phyloP scores from a whole-genome alignment of 2,113 vertebrate genomes.

The Oriolus oriolus region DNA sequence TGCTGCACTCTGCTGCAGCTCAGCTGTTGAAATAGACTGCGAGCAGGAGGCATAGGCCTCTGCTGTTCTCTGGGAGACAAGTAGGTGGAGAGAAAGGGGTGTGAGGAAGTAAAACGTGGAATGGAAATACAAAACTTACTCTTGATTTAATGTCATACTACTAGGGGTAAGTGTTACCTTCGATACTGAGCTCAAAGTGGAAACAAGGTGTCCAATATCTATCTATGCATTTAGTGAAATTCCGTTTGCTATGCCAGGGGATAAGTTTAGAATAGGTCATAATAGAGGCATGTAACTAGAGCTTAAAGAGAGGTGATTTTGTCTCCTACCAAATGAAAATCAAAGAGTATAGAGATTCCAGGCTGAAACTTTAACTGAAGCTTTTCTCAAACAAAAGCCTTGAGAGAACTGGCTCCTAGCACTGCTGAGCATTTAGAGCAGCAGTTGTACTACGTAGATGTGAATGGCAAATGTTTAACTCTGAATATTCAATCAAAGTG shows the following conservation, averaged over 20 bases:
- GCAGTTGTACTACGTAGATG: neutral
- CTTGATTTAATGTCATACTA: conserved; percentile 53
- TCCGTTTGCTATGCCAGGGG: conserved; percentile 61
- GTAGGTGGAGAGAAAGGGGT: conserved; percentile 40
- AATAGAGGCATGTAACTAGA: conserved; percentile 59
- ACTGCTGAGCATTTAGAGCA: neutral
- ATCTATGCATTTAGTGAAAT: conserved; percentile 66
- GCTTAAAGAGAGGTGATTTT: conserved; percentile 53
- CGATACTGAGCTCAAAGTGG: conserved; percentile 63
- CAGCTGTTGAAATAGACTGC: conserved; percentile 32
- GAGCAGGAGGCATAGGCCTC: neutral
- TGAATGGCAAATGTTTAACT: neutral
- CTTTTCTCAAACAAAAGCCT: neutral
- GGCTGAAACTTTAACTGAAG: neutral
- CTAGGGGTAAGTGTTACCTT: conserved; percentile 58
- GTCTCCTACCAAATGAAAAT: conserved; percentile 24
- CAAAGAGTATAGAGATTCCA: neutral
- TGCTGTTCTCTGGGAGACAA: conserved; percentile 1
- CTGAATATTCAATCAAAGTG: conserved; percentile 27
- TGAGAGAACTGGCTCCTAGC: neutral
- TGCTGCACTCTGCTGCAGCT: neutral
- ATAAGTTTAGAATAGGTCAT: conserved; percentile 66
- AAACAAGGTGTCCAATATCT: conserved; percentile 70
- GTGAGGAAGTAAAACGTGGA: conserved; percentile 40
- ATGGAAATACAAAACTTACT: conserved; percentile 66